These are phyloP conservation scores for Sinocyclocheilus anophthalmus DNA, from an alignment of 2,113 vertebrate species.

Conservation along the genomic window DNA sequence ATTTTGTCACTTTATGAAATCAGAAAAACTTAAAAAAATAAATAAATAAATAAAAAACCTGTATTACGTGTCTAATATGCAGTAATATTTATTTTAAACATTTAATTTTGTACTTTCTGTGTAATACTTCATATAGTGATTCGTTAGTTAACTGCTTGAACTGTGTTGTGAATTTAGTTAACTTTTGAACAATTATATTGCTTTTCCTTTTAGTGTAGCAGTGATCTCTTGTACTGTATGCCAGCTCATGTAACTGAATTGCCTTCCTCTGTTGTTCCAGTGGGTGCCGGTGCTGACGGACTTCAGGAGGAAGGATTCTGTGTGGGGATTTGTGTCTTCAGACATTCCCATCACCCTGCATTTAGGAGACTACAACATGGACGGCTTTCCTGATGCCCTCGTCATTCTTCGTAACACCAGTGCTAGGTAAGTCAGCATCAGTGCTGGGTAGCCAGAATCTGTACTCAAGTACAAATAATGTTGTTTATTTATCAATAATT, in stretches of 20 bases:
- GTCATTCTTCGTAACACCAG: conserved; percentile 87
- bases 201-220: not conserved
- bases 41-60: too few relatives aligned
- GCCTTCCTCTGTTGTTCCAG: conserved; percentile 67
- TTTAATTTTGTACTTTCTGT: not conserved
- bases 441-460: not conserved
- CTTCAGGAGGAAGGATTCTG: conserved; percentile 81
- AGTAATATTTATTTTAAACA: not conserved
- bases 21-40: not conserved
- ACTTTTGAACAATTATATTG: too few relatives aligned
- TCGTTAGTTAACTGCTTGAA: not conserved
- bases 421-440: conserved; percentile 78
- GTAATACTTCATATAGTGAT: not conserved
- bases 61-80: not conserved
- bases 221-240: not conserved
- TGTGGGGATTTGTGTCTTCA: conserved; percentile 84
- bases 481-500: not conserved
- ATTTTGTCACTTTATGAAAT: not conserved
- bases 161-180: too few relatives aligned
- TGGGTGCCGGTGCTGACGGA: conserved; percentile 87
- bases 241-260: not conserved
- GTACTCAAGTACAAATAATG: not conserved
- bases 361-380: conserved; percentile 97
- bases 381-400: conserved; percentile 95
- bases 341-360: conserved; percentile 84